Conservation (phyloP, 2,888 invertebrate species). For the Leptothorax acervorum region DNA sequence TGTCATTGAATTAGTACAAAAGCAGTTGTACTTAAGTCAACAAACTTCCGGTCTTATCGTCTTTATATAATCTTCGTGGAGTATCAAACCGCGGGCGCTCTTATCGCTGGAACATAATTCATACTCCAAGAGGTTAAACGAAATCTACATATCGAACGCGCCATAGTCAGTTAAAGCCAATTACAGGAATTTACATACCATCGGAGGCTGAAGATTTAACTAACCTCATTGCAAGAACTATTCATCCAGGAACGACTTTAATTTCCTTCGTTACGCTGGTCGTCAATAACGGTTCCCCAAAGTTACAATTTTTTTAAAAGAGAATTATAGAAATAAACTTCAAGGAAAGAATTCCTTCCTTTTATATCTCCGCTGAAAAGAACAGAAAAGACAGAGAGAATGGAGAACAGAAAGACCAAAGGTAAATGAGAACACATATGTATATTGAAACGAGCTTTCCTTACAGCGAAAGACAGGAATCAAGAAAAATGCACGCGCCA, state of each 20-base stretch:
- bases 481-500: constrained; percentile 40
- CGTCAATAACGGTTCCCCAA: not conserved
- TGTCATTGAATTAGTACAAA: constrained; percentile 45
- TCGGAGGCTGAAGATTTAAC: constrained; percentile 43
- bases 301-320: not conserved
- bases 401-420: constrained; percentile 18
- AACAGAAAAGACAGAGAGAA: not conserved
- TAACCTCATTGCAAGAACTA: constrained; percentile 28
- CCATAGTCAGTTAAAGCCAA: constrained; percentile 53
- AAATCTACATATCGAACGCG: constrained; percentile 64
- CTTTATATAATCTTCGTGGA: constrained; percentile 57
- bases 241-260: constrained; percentile 39
- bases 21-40: constrained; percentile 45
- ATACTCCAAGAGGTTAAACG: constrained; percentile 64
- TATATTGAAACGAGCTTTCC: constrained; percentile 37
- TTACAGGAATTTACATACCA: constrained; percentile 58
- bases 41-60: constrained; percentile 50
- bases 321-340: constrained; percentile 35
- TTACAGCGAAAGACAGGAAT: constrained; percentile 20
- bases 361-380: constrained; percentile 6
- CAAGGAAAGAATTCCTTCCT: not conserved
- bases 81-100: constrained; percentile 50
- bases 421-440: constrained; percentile 44
- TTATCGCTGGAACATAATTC: constrained; percentile 61
- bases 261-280: constrained; percentile 41